Percentiles rank a stretch among this genome's conserved stretches.
Conservation (phyloP, 2,113 vertebrate species). For the Hydrochoerus hydrochaeris region DNA sequence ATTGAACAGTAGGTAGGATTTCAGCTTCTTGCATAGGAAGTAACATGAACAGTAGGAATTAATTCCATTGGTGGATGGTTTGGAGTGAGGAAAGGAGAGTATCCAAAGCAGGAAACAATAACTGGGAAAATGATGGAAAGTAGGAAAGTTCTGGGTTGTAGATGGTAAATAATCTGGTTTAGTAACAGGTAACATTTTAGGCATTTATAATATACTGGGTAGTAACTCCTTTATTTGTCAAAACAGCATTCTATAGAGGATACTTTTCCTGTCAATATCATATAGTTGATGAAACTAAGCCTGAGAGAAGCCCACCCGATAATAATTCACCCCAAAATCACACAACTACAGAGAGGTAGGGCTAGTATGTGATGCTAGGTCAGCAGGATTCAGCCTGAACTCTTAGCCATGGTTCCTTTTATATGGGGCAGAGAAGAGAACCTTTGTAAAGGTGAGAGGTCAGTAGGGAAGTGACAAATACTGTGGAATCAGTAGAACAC, state of each 20-base stretch:
- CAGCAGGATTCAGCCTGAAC: background rate
- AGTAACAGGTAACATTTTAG: background rate
- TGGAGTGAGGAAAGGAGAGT: background rate
- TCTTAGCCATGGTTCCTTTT: background rate
- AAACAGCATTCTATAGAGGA: background rate
- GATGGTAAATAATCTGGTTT: background rate
- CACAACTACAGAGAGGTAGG: background rate
- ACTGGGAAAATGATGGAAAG: background rate
- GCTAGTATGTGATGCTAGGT: background rate
- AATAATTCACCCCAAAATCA: background rate
- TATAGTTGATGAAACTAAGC: slow-evolving; percentile 13
- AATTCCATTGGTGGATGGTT: background rate
- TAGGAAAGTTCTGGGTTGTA: background rate
- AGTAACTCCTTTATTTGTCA: background rate
- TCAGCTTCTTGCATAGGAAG: background rate
- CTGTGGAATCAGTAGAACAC: background rate
- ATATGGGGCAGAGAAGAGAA: background rate
- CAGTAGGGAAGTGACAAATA: background rate
- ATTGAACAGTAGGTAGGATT: background rate
- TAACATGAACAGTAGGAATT: background rate
- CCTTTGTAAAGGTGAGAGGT: background rate
- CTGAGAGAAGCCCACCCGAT: background rate
- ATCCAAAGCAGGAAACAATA: background rate
- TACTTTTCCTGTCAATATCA: background rate
- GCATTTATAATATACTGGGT: background rate